These are phyloP conservation scores for Eustalomyia histrio DNA, from an alignment of 2,888 invertebrate species.

Conservation along the genomic window DNA sequence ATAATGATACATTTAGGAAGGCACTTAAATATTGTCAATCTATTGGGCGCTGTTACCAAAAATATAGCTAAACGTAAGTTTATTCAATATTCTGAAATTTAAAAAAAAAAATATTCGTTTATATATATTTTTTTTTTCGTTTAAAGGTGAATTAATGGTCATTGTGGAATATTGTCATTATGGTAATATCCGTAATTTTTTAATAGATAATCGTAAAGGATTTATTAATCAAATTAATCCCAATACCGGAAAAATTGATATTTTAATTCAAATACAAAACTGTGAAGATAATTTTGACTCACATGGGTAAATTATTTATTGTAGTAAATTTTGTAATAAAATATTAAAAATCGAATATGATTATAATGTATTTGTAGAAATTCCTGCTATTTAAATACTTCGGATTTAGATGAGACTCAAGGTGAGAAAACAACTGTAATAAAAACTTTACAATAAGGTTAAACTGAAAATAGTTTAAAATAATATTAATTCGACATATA, in stretches of 20 bases:
- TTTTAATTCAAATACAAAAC: slow-evolving; percentile 66
- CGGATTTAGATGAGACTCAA: slow-evolving; percentile 76
- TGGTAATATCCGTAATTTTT: slow-evolving; percentile 94
- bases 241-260: slow-evolving; percentile 81
- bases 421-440: slow-evolving; percentile 76
- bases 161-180: slow-evolving; percentile 97
- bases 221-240: too few relatives aligned
- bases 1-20: slow-evolving; percentile 97
- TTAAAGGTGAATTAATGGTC: slow-evolving; percentile 90
- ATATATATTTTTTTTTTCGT: too few relatives aligned
- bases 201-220: slow-evolving; percentile 90
- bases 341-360: too few relatives aligned
- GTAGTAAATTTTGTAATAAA: background rate
- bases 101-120: too few relatives aligned
- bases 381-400: slow-evolving; percentile 76
- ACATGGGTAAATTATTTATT: slow-evolving; percentile 75
- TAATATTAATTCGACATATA: too few relatives aligned
- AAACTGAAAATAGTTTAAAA: too few relatives aligned
- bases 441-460: slow-evolving; percentile 77
- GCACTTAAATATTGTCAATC: slow-evolving; percentile 96
- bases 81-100: too few relatives aligned
- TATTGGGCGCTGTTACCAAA: too few relatives aligned
- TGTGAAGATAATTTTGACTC: slow-evolving; percentile 78
- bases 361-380: slow-evolving; percentile 77
- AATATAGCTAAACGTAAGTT: too few relatives aligned